Percentiles rank a stretch among this genome's conserved stretches.
Evolutionary conservation across 1,140 invertebrate genomes (phyloP).

Genomic region (Drepana arcuata): DNA sequence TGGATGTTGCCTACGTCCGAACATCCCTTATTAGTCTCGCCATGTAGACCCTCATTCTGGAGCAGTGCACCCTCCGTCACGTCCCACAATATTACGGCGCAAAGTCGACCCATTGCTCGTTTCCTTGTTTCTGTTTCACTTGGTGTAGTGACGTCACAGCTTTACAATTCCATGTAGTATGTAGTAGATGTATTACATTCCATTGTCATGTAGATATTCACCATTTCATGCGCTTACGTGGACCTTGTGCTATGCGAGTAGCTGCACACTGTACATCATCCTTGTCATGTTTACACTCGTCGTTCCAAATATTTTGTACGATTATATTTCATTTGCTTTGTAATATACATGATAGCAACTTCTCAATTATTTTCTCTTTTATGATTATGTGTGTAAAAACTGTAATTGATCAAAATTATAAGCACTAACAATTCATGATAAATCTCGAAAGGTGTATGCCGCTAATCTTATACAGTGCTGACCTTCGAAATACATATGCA

Average conservation of each 20-base stretch:
- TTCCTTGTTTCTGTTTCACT: conserved; percentile 23
- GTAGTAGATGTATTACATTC: neutral
- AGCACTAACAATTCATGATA: too few species aligned
- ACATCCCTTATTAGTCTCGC: too few species aligned
- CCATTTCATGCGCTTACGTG: conserved; percentile 7
- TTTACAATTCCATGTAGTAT: too few species aligned
- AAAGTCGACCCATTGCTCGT: conserved; percentile 66
- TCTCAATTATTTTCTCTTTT: too few species aligned
- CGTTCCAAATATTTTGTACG: conserved; percentile 4
- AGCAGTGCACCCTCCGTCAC: conserved; percentile 20
- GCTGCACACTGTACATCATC: conserved; percentile 4
- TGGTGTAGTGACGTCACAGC: conserved; percentile 21
- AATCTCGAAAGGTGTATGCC: too few species aligned
- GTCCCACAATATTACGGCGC: conserved; percentile 39
- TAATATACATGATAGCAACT: conserved; percentile 1
- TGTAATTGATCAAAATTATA: too few species aligned
- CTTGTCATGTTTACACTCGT: conserved; percentile 10
- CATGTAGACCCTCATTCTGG: too few species aligned
- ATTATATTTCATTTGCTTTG: conserved; percentile 5
- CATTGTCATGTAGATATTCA: conserved; percentile 7
- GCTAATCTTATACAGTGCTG: too few species aligned
- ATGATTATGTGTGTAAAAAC: too few species aligned
- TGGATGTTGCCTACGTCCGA: conserved; percentile 4
- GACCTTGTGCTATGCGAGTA: conserved; percentile 4
- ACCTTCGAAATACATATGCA: too few species aligned